A percentile compares a stretch with the other conserved stretches of the same genome.
Evolutionary conservation across 2,888 invertebrate genomes (phyloP).

Genomic region (Lasius platythorax): DNA sequence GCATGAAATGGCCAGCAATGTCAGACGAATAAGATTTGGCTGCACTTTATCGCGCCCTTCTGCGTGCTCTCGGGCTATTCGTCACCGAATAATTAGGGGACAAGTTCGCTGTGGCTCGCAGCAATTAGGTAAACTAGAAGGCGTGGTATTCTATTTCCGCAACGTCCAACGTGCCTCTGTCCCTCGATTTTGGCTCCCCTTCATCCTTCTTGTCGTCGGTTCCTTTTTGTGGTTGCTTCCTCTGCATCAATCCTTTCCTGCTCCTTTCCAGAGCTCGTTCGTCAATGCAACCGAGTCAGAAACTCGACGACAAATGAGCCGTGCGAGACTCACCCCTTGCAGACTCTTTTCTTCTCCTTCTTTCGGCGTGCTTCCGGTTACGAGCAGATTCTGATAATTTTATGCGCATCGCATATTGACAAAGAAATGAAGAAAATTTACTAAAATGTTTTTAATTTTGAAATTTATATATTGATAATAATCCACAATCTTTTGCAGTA

Average conservation of each 20-base stretch:
- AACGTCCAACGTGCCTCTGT: conserved; percentile 59
- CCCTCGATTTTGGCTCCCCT: conserved; percentile 42
- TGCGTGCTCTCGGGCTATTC: conserved; percentile 78
- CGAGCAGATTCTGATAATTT: conserved; percentile 36
- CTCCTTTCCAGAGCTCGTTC: conserved; percentile 77
- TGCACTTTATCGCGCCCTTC: conserved; percentile 80
- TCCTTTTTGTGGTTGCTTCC: conserved; percentile 61
- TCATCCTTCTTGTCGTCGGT: conserved; percentile 52
- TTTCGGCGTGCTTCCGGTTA: conserved; percentile 60
- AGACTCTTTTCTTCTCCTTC: conserved; percentile 60
- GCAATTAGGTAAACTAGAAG: conserved; percentile 85
- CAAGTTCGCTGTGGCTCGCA: conserved; percentile 82
- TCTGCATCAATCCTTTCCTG: conserved; percentile 71
- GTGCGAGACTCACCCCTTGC: conserved; percentile 62
- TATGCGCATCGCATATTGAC: neutral
- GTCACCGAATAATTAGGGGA: conserved; percentile 85
- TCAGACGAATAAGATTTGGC: conserved; percentile 80
- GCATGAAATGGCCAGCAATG: conserved; percentile 64
- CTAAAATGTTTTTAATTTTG: neutral
- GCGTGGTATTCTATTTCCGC: conserved; percentile 85
- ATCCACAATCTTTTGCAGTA: neutral
- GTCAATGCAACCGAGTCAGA: conserved; percentile 79
- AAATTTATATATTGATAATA: neutral
- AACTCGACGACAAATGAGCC: conserved; percentile 80
- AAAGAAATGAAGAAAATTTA: neutral